Evolutionary conservation across 1,140 invertebrate genomes (phyloP).

Genomic region (Colletes latitarsis): DNA sequence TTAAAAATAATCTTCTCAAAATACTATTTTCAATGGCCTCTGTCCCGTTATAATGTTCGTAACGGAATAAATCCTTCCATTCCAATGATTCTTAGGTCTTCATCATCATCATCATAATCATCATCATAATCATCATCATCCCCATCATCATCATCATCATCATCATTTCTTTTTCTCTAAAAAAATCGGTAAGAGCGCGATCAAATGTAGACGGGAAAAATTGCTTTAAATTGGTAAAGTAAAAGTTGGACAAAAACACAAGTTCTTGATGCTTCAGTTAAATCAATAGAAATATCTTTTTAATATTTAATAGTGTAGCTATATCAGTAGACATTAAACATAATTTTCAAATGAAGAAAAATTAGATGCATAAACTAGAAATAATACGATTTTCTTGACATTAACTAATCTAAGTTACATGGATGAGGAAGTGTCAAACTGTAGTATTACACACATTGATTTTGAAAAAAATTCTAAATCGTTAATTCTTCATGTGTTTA

Average conservation of each 20-base stretch:
- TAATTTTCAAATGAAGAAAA: constrained; percentile 74
- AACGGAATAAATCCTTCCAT: constrained; percentile 78
- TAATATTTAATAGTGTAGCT: constrained; percentile 35
- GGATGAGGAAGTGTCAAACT: constrained; percentile 34
- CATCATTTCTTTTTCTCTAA: constrained; percentile 73
- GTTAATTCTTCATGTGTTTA: constrained; percentile 46
- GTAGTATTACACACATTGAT: constrained; percentile 28
- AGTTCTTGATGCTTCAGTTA: constrained; percentile 40
- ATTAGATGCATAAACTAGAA: constrained; percentile 32
- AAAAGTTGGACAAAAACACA: constrained; percentile 62
- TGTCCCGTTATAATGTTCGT: constrained; percentile 73
- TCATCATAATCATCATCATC: constrained; percentile 59
- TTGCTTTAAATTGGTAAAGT: constrained; percentile 50
- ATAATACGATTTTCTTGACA: constrained; percentile 12
- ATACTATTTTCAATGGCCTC: constrained; percentile 46
- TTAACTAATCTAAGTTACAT: constrained; percentile 34
- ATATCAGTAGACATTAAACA: constrained; percentile 74
- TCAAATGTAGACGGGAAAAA: constrained; percentile 57
- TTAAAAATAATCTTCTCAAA: constrained; percentile 48
- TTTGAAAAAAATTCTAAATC: constrained; percentile 31
- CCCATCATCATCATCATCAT: constrained; percentile 25
- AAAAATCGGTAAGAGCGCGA: constrained; percentile 68
- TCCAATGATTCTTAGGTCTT: constrained; percentile 76
- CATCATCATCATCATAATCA: constrained; percentile 62
- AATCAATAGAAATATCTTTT: constrained; percentile 19